Percentiles rank a stretch among this genome's conserved stretches.
These are phyloP conservation scores for Pammene fasciana DNA, from an alignment of 2,888 invertebrate species.

Conservation along the genomic window DNA sequence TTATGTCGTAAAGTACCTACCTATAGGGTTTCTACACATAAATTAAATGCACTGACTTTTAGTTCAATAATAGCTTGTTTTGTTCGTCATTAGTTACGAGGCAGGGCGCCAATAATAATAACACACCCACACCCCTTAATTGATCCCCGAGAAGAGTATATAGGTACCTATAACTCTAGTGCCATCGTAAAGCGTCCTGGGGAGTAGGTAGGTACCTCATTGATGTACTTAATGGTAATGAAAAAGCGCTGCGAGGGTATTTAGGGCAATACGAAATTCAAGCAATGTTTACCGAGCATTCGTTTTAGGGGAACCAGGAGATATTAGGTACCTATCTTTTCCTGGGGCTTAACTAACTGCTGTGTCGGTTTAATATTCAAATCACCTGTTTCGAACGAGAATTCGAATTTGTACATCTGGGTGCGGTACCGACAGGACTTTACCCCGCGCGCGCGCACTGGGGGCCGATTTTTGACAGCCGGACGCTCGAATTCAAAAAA, in stretches of 20 bases:
- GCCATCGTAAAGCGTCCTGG: slow-evolving; percentile 10
- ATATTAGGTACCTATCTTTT: too few relatives aligned
- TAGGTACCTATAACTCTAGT: background rate
- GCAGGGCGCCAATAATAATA: slow-evolving; percentile 32
- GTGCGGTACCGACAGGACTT: too few relatives aligned
- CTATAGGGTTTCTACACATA: background rate
- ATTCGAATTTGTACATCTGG: too few relatives aligned
- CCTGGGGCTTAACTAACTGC: too few relatives aligned
- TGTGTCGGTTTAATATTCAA: too few relatives aligned
- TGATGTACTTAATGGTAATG: slow-evolving; percentile 15
- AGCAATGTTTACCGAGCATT: background rate
- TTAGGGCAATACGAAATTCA: background rate
- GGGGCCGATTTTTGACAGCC: too few relatives aligned
- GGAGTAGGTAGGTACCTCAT: background rate
- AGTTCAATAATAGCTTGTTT: slow-evolving; percentile 8
- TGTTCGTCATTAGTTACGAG: slow-evolving; percentile 12
- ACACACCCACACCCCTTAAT: slow-evolving; percentile 27
- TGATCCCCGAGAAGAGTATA: slow-evolving; percentile 13
- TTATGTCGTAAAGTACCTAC: too few relatives aligned
- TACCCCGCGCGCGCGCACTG: too few relatives aligned
- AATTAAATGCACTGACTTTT: slow-evolving; percentile 8
- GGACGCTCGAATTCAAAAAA: too few relatives aligned
- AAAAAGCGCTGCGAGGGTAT: slow-evolving; percentile 1
- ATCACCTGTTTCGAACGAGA: too few relatives aligned
- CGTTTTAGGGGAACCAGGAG: too few relatives aligned